Conservation (phyloP, 2,888 invertebrate genomes). For the Alloplasta piceator region DNA sequence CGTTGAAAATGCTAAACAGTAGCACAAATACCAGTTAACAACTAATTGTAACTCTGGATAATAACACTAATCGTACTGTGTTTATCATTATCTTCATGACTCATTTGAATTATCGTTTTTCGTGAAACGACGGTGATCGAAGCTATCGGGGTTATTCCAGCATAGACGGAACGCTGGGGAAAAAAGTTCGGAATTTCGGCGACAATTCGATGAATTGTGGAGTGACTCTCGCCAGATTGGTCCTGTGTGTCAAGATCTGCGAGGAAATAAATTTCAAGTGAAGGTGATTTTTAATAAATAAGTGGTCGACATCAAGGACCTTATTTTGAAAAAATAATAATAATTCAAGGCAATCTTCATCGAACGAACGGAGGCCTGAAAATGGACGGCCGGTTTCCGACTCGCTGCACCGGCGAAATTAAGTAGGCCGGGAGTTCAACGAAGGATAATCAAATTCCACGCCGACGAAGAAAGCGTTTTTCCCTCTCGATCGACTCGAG, state of each 20-base stretch:
- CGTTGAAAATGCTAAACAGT: not conserved
- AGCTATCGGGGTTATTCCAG: not conserved
- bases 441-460: slow-evolving; percentile 79
- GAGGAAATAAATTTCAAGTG: not conserved
- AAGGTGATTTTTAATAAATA: slow-evolving; percentile 1
- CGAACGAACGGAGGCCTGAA: slow-evolving; percentile 9
- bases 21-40: not conserved
- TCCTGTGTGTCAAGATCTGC: too few species aligned
- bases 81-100: not conserved
- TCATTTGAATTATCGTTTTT: not conserved
- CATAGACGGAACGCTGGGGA: not conserved
- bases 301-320: not conserved
- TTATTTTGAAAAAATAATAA: not conserved
- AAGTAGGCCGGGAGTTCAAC: slow-evolving; percentile 81
- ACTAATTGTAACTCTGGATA: not conserved
- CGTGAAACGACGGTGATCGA: not conserved
- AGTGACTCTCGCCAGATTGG: not conserved
- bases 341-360: slow-evolving; percentile 29
- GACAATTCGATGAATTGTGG: too few species aligned
- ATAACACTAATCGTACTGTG: too few species aligned
- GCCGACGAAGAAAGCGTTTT: slow-evolving; percentile 79
- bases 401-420: slow-evolving; percentile 38
- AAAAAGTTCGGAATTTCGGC: not conserved
- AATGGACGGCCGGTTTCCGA: slow-evolving; percentile 29
- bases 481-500: slow-evolving; percentile 75